Base-by-base conservation (phyloP, 1,140 invertebrate species). In the Neuroterus valhalla region DNA sequence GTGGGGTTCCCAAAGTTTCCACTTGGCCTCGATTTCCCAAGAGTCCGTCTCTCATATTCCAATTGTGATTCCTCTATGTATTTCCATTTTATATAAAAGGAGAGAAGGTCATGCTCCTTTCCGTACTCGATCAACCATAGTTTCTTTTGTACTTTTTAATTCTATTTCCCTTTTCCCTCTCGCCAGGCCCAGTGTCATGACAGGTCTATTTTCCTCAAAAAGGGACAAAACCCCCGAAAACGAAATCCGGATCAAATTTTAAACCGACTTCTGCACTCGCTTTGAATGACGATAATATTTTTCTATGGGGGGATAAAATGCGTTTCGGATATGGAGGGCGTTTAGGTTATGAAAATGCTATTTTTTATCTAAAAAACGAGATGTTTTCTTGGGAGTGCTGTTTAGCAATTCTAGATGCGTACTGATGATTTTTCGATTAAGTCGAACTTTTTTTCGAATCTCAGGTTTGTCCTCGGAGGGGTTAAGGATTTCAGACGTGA, bases 21-120 rank as follows among this genome's bases (percentile, higher is more conserved):
- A 8, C 46, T n/a, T 48, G 46, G 46, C 17, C 46, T 17, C n/a
- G 17, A 48, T 48, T 48, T 48, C 46, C 46, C 46, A 48, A 48
- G 46, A n/a, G 46, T 2, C 4, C 17, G 46, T 48, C 31, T 38
- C 10, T 38, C 46, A 48, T 48, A n/a, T 48, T 48, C 46, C 46
- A 19, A 17, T 48, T 48, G n/a, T 8, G 15, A 48, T 45, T 45
- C 44, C 11, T 45, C 11, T 45, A 14, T 15, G 11, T 14, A 11
- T 17, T 48, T 19, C 46, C 3, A 48, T 8, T 48, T 48, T 48
- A 15, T n/a, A 48, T 48, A 48, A 48, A 48, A 19, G 46, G 2
- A 15, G n/a, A 48, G 17, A 48, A 48, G 46, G 46, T 48, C 46
- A 48, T 48, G 46, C 46, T 48, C 15, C 46, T 48, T 48, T 48